Conservation (phyloP, 2,888 invertebrate genomes). For the Thyatira batis region DNA sequence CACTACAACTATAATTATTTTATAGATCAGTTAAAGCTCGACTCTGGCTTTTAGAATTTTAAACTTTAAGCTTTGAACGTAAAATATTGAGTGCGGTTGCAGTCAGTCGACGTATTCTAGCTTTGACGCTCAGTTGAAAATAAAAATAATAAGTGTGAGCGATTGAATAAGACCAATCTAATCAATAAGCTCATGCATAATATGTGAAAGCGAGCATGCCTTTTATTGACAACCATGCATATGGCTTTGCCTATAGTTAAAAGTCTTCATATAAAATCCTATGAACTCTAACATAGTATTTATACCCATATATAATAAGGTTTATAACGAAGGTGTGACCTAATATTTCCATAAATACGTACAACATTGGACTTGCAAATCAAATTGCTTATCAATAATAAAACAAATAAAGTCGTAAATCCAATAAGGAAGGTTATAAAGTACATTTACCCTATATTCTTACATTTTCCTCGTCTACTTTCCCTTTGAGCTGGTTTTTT, state of each 20-base stretch:
- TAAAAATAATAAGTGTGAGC: background rate
- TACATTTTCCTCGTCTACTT: conserved; percentile 19
- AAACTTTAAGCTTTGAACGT: background rate
- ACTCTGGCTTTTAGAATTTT: background rate
- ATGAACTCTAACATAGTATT: too few relatives aligned
- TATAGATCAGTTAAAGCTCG: background rate
- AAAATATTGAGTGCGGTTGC: background rate
- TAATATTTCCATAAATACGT: background rate
- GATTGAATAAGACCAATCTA: too few relatives aligned
- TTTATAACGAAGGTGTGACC: too few relatives aligned
- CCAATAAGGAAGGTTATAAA: conserved; percentile 2
- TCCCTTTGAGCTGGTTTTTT: conserved; percentile 29
- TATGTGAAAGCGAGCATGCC: too few relatives aligned
- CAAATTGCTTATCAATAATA: conserved; percentile 2
- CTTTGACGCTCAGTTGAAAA: background rate
- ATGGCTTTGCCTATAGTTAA: too few relatives aligned
- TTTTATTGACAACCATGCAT: too few relatives aligned
- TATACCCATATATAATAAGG: too few relatives aligned
- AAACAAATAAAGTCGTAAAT: conserved; percentile 4
- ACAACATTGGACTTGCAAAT: background rate
- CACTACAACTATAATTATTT: background rate
- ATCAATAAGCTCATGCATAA: too few relatives aligned
- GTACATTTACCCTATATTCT: conserved; percentile 15
- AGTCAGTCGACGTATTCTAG: background rate
- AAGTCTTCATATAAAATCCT: too few relatives aligned